Conservation (phyloP, 2,888 invertebrate genomes). For the Catonia carolina region DNA sequence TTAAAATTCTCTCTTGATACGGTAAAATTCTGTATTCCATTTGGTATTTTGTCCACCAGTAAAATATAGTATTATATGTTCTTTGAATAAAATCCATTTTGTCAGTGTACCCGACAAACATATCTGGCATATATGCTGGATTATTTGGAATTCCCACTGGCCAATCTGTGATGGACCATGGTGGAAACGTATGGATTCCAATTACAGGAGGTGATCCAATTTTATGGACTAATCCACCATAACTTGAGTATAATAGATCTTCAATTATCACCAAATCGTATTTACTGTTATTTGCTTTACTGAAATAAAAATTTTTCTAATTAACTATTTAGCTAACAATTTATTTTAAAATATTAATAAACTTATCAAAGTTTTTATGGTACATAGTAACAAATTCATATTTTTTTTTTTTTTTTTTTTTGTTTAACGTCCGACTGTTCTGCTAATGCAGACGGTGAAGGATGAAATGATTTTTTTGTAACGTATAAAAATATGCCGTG, state of each 20-base stretch:
- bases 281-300: background rate
- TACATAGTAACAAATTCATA: no score
- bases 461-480: no score
- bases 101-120: conserved; percentile 9
- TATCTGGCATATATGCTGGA: conserved; percentile 6
- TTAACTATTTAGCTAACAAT: no score
- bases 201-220: conserved; percentile 4
- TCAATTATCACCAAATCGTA: conserved; percentile 4
- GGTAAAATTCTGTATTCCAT: background rate
- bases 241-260: background rate
- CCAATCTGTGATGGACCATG: background rate
- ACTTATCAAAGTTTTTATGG: no score
- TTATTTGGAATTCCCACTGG: conserved; percentile 6
- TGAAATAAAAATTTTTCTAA: no score
- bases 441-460: no score
- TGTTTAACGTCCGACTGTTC: no score
- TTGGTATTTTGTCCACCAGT: background rate
- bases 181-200: conserved; percentile 6
- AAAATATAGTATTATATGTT: background rate
- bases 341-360: no score
- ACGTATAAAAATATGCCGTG: no score
- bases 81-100: conserved; percentile 3
- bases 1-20: background rate
- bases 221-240: background rate
- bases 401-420: no score